These are phyloP conservation scores for Poeciliopsis occidentalis DNA, from an alignment of 2,113 vertebrate genomes.

Conservation along the genomic window DNA sequence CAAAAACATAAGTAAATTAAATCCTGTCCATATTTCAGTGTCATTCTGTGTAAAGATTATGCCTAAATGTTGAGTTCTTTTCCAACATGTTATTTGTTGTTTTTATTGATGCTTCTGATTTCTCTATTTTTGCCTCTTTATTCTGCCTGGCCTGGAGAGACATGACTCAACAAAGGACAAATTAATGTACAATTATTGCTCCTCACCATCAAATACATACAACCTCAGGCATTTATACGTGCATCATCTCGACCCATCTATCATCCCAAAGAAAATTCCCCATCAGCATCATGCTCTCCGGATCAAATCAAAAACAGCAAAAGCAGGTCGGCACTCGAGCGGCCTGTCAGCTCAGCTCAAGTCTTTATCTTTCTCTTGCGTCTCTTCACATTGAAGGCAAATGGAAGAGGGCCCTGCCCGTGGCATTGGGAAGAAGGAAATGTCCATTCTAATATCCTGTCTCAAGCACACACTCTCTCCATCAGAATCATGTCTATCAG, in stretches of 20 bases:
- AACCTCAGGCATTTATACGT: slow-evolving; percentile 35
- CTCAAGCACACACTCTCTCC: slow-evolving; percentile 49
- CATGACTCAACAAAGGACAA: slow-evolving; percentile 57
- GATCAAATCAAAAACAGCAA: slow-evolving; percentile 68
- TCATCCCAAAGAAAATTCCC: slow-evolving; percentile 8
- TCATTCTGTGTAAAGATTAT: not conserved
- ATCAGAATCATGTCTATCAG: slow-evolving; percentile 68
- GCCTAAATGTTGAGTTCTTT: not conserved
- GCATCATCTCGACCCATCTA: slow-evolving; percentile 43
- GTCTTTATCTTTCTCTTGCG: slow-evolving; percentile 71
- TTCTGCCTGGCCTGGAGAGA: slow-evolving; percentile 11
- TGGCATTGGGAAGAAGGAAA: slow-evolving; percentile 68
- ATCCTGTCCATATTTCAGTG: not conserved
- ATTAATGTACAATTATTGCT: slow-evolving; percentile 55
- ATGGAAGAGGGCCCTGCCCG: slow-evolving; percentile 58
- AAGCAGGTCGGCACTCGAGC: slow-evolving; percentile 50
- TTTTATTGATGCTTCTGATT: slow-evolving; percentile 17
- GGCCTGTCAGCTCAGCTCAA: slow-evolving; percentile 70
- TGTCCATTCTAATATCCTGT: slow-evolving; percentile 80
- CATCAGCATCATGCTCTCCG: slow-evolving; percentile 57
- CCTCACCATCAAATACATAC: slow-evolving; percentile 33
- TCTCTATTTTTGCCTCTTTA: slow-evolving; percentile 38
- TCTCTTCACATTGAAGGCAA: slow-evolving; percentile 61
- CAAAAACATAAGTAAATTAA: not conserved
- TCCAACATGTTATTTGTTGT: slow-evolving; percentile 21